Percentiles rank a stretch among this genome's conserved stretches.
phyloP scores from a whole-genome alignment of 2,888 invertebrate species.

The Achlya flavicornis region DNA sequence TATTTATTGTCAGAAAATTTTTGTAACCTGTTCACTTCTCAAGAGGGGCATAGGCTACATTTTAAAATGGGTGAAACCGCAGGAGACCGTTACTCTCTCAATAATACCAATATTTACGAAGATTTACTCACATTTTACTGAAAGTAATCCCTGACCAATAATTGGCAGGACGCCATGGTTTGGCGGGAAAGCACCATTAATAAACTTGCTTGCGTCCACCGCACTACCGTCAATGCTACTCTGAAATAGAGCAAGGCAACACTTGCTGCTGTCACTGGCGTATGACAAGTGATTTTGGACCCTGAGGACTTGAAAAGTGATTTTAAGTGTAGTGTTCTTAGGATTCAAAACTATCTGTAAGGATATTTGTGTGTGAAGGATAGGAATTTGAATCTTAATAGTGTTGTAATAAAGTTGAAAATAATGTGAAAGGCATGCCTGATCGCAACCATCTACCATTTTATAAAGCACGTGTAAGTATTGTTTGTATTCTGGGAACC shows the following conservation, averaged over 20 bases:
- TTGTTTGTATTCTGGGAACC: conserved; percentile 1
- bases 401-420: conserved; percentile 28
- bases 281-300: not conserved
- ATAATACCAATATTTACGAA: not conserved
- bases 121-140: conserved; percentile 11
- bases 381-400: not conserved
- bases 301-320: not conserved
- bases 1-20: too few species aligned
- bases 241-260: conserved; percentile 59
- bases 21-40: too few species aligned
- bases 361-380: not conserved
- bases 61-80: too few species aligned
- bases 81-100: too few species aligned
- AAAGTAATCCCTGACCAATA: conserved; percentile 21
- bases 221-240: conserved; percentile 24
- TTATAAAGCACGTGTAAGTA: conserved; percentile 66
- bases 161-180: conserved; percentile 45
- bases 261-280: not conserved
- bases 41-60: too few species aligned
- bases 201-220: conserved; percentile 23
- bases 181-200: conserved; percentile 35
- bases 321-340: not conserved
- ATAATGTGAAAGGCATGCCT: conserved; percentile 74
- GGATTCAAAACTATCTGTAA: not conserved
- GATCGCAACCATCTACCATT: conserved; percentile 66